These are phyloP conservation scores for Sussaba pulchella DNA, from an alignment of 2,888 invertebrate species.

Conservation along the genomic window DNA sequence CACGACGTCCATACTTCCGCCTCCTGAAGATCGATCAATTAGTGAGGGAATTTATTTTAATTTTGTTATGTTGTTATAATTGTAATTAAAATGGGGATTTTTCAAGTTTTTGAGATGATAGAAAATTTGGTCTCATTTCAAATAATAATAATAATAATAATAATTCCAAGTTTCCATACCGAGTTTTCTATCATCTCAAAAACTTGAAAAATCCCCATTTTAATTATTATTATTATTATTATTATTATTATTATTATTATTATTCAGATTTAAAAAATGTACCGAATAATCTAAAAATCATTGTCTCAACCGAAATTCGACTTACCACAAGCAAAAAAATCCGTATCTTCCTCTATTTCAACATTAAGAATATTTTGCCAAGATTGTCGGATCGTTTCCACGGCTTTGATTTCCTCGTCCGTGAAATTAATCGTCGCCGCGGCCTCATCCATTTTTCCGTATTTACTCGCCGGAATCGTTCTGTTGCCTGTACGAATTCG, in stretches of 20 bases:
- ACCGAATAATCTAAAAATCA: no score
- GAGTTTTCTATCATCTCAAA: no score
- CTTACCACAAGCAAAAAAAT: slow-evolving; percentile 95
- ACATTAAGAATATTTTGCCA: slow-evolving; percentile 95
- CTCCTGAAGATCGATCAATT: slow-evolving; percentile 82
- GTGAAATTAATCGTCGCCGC: slow-evolving; percentile 88
- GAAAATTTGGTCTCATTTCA: no score
- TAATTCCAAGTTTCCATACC: no score
- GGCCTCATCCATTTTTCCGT: slow-evolving; percentile 86
- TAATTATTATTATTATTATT: no score
- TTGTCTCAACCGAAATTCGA: no score
- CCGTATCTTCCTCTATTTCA: slow-evolving; percentile 90
- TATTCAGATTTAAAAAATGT: not conserved
- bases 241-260: no score
- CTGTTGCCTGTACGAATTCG: slow-evolving; percentile 91
- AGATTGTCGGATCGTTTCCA: slow-evolving; percentile 88
- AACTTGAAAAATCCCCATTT: no score
- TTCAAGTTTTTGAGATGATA: no score
- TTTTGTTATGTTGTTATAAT: no score
- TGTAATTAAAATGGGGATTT: no score
- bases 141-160: no score
- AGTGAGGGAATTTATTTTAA: slow-evolving; percentile 83
- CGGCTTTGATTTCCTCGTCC: slow-evolving; percentile 90
- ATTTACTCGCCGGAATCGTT: slow-evolving; percentile 93
- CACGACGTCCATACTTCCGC: slow-evolving; percentile 99